Conservation (phyloP, 2,888 invertebrate species). For the Lamellibrachia columna region DNA sequence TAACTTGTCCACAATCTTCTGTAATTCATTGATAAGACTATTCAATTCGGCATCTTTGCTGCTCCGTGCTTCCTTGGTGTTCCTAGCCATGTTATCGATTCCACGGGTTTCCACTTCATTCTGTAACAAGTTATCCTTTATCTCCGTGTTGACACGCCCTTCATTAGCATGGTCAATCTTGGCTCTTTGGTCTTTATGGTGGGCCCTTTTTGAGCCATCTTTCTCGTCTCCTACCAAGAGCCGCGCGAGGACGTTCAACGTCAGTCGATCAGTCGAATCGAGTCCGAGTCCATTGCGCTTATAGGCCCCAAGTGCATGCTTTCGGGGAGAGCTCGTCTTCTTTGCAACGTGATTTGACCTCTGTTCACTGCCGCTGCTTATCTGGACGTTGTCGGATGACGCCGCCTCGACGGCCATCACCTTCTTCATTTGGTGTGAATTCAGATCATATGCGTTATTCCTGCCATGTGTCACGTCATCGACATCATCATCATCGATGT, state of each 20-base stretch:
- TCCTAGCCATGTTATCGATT: not conserved
- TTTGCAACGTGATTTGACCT: not conserved
- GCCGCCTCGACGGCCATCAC: constrained; percentile 28
- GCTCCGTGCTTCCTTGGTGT: not conserved
- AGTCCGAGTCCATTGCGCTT: not conserved
- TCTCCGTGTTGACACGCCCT: not conserved
- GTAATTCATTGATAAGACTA: not conserved
- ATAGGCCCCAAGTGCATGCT: not conserved
- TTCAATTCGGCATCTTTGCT: not conserved
- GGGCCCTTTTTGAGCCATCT: not conserved
- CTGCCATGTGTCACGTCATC: not conserved
- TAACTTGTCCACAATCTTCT: not conserved
- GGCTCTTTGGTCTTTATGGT: not conserved
- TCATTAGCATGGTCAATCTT: not conserved
- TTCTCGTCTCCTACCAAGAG: not conserved
- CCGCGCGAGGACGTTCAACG: not conserved
- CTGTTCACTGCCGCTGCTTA: not conserved
- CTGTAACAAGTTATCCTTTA: not conserved
- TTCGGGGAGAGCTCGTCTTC: not conserved
- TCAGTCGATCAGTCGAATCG: not conserved
- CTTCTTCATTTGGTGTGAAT: constrained; percentile 7
- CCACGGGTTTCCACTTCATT: not conserved
- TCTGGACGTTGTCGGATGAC: constrained; percentile 27
- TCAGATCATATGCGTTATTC: constrained; percentile 22
- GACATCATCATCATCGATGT: constrained; percentile 13